A percentile compares a stretch with the other conserved stretches of the same genome.
These are phyloP conservation scores for Echinometra lucunter DNA, from an alignment of 53 echinoderm and acorn worm species.

Conservation along the genomic window DNA sequence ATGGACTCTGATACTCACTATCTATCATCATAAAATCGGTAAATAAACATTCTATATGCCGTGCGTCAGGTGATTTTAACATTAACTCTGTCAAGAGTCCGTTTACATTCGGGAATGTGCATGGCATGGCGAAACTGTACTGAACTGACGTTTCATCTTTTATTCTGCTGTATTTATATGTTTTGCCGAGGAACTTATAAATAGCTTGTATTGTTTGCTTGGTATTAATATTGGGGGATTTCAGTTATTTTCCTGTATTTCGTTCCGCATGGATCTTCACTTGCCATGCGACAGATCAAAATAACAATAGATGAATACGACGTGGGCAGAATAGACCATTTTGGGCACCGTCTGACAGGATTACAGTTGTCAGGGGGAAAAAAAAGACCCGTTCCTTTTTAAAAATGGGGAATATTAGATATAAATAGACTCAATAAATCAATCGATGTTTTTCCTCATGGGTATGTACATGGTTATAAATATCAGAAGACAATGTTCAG, in stretches of 20 bases:
- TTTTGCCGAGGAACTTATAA: neutral
- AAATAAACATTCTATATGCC: neutral
- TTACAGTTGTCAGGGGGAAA: too few species aligned
- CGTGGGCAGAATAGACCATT: neutral
- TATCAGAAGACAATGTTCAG: too few species aligned
- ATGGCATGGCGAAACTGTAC: neutral
- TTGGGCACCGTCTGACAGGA: too few species aligned
- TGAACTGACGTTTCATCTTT: too few species aligned
- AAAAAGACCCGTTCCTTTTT: too few species aligned
- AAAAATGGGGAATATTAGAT: too few species aligned
- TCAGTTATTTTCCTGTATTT: neutral
- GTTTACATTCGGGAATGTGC: too few species aligned
- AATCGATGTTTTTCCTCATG: too few species aligned
- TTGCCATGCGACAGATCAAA: too few species aligned
- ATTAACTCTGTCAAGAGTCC: neutral
- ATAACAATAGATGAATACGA: too few species aligned
- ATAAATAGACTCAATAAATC: too few species aligned
- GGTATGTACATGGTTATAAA: too few species aligned
- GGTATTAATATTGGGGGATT: neutral
- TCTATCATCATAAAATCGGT: constrained; percentile 8
- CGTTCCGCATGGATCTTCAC: neutral
- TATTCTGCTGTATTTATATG: neutral
- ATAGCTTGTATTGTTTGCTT: neutral
- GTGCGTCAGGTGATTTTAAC: neutral
- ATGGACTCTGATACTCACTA: constrained; percentile 40